Evolutionary conservation across 2,888 invertebrate species (phyloP).

Genomic region (Lagria hirta): DNA sequence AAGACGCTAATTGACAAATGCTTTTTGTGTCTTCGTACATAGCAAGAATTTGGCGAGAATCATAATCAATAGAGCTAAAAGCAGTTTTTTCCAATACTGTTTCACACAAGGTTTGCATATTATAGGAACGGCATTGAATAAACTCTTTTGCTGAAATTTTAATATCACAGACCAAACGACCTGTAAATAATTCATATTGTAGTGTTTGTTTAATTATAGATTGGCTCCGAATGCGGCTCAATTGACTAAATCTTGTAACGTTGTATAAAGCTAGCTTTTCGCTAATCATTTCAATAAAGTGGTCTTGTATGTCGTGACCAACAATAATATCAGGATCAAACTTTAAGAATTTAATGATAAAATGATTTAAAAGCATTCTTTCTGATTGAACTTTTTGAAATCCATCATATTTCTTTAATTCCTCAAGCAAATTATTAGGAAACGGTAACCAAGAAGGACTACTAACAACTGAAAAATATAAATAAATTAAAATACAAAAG

Average conservation of each 20-base stretch:
- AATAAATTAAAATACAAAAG: too few relatives aligned
- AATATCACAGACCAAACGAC: slow-evolving; percentile 89
- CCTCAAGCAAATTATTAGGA: too few relatives aligned
- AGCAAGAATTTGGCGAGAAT: slow-evolving; percentile 68
- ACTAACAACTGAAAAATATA: too few relatives aligned
- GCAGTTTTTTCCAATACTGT: slow-evolving; percentile 74
- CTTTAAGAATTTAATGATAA: slow-evolving; percentile 82
- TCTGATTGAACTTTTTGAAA: slow-evolving; percentile 83
- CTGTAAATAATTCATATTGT: slow-evolving; percentile 59
- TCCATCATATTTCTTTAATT: too few relatives aligned
- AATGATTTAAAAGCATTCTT: slow-evolving; percentile 79
- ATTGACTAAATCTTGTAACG: slow-evolving; percentile 80
- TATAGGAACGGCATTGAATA: slow-evolving; percentile 88
- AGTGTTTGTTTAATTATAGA: slow-evolving; percentile 45
- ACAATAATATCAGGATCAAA: slow-evolving; percentile 93
- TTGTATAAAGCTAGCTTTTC: slow-evolving; percentile 75
- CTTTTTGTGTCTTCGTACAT: slow-evolving; percentile 67
- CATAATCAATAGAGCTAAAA: slow-evolving; percentile 67
- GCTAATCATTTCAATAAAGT: slow-evolving; percentile 87
- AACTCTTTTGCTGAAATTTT: slow-evolving; percentile 88
- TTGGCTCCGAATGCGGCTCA: slow-evolving; percentile 80
- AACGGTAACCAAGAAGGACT: too few relatives aligned
- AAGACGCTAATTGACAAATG: slow-evolving; percentile 73
- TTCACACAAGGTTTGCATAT: slow-evolving; percentile 78
- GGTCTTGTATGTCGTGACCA: slow-evolving; percentile 89